phyloP scores from a whole-genome alignment of 2,797 vertebrate species.

The Neosilurus mollespiculum region DNA sequence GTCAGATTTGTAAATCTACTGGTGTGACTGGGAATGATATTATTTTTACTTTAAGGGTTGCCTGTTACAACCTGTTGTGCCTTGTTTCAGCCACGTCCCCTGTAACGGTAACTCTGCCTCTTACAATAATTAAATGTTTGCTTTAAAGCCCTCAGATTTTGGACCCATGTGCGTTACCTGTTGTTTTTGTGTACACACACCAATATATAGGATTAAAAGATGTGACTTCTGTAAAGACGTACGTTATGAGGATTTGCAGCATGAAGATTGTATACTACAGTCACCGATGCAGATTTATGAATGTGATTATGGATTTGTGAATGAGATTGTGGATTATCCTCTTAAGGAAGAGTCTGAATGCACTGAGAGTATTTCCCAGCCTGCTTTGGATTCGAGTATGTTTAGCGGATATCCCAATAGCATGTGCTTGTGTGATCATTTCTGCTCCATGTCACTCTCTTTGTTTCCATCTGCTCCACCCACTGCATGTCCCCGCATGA shows the following conservation, averaged over 20 bases:
- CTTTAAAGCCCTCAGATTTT: not conserved
- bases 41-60: not conserved
- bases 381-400: not conserved
- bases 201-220: no score
- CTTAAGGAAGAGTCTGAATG: not conserved
- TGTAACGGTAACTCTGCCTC: not conserved
- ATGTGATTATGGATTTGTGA: not conserved
- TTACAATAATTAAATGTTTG: not conserved
- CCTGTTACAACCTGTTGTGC: not conserved
- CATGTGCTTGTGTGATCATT: conserved; percentile 36
- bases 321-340: no score
- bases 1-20: not conserved
- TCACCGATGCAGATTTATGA: not conserved
- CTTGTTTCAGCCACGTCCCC: not conserved
- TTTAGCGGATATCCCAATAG: not conserved
- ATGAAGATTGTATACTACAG: not conserved
- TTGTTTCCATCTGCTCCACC: conserved; percentile 55
- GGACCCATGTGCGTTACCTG: not conserved
- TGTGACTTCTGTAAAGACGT: not conserved
- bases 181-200: not conserved
- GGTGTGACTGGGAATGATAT: not conserved
- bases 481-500: conserved; percentile 54
- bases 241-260: not conserved
- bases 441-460: conserved; percentile 60
- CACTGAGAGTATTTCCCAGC: not conserved